Evolutionary conservation across 2,113 vertebrate species (phyloP).

Genomic region (Malurus cyaneus): DNA sequence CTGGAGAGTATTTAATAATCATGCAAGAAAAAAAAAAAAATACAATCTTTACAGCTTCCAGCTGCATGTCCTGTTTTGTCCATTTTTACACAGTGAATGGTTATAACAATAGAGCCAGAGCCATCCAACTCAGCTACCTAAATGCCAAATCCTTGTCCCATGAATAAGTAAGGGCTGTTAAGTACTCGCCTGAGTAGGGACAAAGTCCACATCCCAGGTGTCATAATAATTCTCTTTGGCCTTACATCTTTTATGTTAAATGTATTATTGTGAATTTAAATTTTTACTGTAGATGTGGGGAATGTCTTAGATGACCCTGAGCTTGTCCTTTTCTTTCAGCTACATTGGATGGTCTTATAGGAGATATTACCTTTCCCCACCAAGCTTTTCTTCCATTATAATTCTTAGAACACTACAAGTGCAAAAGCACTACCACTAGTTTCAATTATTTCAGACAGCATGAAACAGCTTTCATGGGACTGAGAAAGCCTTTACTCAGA

Average conservation of each 20-base stretch:
- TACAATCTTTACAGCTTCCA: not conserved
- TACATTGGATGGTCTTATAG: not conserved
- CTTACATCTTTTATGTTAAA: not conserved
- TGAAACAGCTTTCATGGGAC: slow-evolving; percentile 47
- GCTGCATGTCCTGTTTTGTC: not conserved
- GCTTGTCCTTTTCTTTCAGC: slow-evolving; percentile 15
- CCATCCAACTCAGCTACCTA: not conserved
- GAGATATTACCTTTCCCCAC: not conserved
- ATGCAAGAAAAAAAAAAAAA: not conserved
- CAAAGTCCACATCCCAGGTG: not conserved
- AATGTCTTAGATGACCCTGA: slow-evolving; percentile 28
- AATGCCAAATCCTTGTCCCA: not conserved
- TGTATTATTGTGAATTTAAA: not conserved
- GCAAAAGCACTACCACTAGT: slow-evolving; percentile 26
- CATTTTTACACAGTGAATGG: not conserved
- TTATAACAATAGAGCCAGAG: not conserved
- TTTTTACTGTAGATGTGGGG: not conserved
- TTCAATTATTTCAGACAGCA: slow-evolving; percentile 54
- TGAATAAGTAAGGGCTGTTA: not conserved
- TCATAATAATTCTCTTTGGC: not conserved
- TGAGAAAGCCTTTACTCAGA: slow-evolving; percentile 41
- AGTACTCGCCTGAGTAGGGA: not conserved
- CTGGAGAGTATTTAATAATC: not conserved
- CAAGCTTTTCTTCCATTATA: slow-evolving; percentile 32
- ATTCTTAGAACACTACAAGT: slow-evolving; percentile 26